phyloP scores from a whole-genome alignment of 2,113 vertebrate species.

The Gobio gobio region DNA sequence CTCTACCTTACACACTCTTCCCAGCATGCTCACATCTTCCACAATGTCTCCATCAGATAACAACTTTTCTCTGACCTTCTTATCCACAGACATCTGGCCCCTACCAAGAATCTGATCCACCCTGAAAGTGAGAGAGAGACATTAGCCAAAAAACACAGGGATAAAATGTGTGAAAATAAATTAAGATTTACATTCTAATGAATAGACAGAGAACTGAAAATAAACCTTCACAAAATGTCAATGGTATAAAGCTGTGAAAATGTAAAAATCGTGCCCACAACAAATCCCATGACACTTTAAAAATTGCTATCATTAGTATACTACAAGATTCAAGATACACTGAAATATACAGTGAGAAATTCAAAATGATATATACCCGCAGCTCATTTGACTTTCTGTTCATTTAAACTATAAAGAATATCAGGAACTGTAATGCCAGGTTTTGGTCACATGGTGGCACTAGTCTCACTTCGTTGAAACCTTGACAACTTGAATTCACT shows the following conservation, averaged over 20 bases:
- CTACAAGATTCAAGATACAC: not conserved
- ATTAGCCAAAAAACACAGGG: not conserved
- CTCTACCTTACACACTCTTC: slow-evolving; percentile 96
- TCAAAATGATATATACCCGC: not conserved
- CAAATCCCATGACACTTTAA: not conserved
- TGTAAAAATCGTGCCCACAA: no score
- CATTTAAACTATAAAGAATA: not conserved
- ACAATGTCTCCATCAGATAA: slow-evolving; percentile 86
- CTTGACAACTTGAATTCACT: not conserved
- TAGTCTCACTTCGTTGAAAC: not conserved
- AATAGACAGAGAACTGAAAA: not conserved
- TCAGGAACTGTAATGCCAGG: not conserved
- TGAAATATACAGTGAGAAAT: not conserved
- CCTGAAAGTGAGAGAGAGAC: slow-evolving; percentile 70
- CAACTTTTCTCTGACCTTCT: slow-evolving; percentile 92
- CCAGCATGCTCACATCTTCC: slow-evolving; percentile 96
- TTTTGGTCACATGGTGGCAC: slow-evolving; percentile 32
- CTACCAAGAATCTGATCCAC: slow-evolving; percentile 98
- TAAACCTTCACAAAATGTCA: not conserved
- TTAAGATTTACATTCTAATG: not conserved
- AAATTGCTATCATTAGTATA: not conserved
- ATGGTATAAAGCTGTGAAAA: no score
- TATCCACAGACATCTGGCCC: slow-evolving; percentile 93
- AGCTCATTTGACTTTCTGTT: not conserved
- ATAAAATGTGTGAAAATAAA: not conserved